These are phyloP conservation scores for Pachyuromys duprasi DNA, from an alignment of 2,797 vertebrate genomes.

Conservation along the genomic window DNA sequence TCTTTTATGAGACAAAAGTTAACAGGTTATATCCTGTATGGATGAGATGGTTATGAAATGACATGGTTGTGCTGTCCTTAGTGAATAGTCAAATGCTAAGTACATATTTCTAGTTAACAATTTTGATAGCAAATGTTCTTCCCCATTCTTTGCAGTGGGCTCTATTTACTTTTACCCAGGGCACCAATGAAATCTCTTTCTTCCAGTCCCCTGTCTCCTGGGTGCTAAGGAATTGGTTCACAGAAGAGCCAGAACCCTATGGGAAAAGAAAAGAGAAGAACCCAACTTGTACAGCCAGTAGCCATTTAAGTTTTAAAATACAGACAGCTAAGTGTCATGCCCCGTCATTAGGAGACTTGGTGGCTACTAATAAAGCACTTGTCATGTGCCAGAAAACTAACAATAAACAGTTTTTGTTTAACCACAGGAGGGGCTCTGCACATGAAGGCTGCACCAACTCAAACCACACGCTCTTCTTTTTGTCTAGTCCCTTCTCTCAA, in stretches of 20 bases:
- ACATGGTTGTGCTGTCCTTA: neutral
- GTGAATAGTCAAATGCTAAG: neutral
- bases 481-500: neutral
- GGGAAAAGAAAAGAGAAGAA: neutral
- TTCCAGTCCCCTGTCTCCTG: neutral
- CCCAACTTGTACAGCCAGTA: neutral
- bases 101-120: neutral
- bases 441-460: neutral
- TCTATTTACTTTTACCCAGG: neutral
- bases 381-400: neutral
- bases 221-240: constrained; percentile 39
- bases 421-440: neutral
- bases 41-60: neutral
- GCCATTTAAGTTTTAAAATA: neutral
- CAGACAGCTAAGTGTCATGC: neutral
- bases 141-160: neutral
- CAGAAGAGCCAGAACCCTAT: neutral
- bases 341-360: neutral
- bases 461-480: neutral
- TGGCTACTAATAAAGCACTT: neutral
- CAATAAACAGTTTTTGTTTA: neutral
- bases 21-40: neutral
- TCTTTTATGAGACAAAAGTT: neutral
- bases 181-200: neutral
- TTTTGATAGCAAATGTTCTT: neutral